phyloP scores from a whole-genome alignment of 30 jellyfish, hydroid and myxozoan genomes.

The Aurelia sp. region DNA sequence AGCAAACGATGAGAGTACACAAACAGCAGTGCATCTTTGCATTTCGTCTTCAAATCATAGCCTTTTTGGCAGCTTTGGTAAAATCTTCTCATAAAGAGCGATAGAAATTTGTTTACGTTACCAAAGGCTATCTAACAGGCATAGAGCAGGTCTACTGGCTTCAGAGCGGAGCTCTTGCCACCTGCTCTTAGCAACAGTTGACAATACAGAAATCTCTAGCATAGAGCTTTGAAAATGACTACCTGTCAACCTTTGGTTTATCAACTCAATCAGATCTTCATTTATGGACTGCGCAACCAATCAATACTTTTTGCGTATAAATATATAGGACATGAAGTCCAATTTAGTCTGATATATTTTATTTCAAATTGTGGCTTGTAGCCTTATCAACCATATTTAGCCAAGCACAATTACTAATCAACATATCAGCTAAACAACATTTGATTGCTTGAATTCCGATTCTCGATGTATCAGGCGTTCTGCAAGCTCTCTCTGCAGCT shows the following conservation, averaged over 20 bases:
- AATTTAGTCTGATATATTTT: no score
- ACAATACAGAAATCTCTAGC: slow-evolving; percentile 5
- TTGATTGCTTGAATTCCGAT: no score
- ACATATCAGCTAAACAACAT: no score
- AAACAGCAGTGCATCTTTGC: not conserved
- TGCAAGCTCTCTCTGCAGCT: no score
- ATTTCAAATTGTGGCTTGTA: no score
- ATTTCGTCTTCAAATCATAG: not conserved
- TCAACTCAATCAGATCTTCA: slow-evolving; percentile 5
- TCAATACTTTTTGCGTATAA: not conserved
- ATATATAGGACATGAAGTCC: not conserved
- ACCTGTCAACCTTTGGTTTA: slow-evolving; percentile 26
- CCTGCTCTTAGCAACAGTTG: slow-evolving; percentile 73
- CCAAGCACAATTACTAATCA: no score
- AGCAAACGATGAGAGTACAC: not conserved
- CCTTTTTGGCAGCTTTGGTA: not conserved
- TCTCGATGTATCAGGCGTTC: no score
- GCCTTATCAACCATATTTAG: no score
- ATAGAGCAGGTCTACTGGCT: slow-evolving; percentile 61
- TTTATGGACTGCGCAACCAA: slow-evolving; percentile 5
- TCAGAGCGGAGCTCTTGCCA: slow-evolving; percentile 42
- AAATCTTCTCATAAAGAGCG: slow-evolving; percentile 3
- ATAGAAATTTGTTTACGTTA: slow-evolving; percentile 45
- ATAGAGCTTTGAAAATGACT: slow-evolving; percentile 18
- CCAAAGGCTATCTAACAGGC: slow-evolving; percentile 36